phyloP scores from a whole-genome alignment of 92 coral and sea anemone genomes.

The Porites rus region DNA sequence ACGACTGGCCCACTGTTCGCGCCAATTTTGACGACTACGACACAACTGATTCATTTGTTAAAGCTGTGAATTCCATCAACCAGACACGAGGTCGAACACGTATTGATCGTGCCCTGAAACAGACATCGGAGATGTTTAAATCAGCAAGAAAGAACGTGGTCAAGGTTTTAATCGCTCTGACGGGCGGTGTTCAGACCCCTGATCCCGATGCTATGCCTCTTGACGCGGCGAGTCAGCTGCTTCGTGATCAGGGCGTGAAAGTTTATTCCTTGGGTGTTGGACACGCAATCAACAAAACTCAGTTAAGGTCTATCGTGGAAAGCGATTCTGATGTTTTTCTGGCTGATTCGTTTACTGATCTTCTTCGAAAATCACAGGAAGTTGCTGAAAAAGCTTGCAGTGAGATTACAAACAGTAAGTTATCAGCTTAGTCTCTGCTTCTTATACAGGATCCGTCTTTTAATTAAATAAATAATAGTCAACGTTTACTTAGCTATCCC shows the following conservation, averaged over 20 bases:
- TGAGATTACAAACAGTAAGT: conserved; percentile 31
- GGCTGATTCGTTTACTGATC: conserved; percentile 69
- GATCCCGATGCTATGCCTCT: conserved; percentile 76
- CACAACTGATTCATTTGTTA: conserved; percentile 60
- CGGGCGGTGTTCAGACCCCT: conserved; percentile 78
- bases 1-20: conserved; percentile 62
- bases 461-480: not conserved
- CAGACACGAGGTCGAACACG: conserved; percentile 74
- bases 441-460: too few species aligned
- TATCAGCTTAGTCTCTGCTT: not conserved
- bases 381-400: conserved; percentile 79
- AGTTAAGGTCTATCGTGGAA: conserved; percentile 64
- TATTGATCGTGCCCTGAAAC: conserved; percentile 72
- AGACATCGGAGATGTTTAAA: conserved; percentile 42
- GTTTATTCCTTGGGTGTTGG: conserved; percentile 80
- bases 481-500: not conserved
- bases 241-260: conserved; percentile 77
- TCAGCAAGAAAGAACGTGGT: conserved; percentile 16
- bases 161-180: conserved; percentile 64
- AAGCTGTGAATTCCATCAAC: conserved; percentile 69
- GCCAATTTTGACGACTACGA: conserved; percentile 64
- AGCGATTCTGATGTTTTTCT: conserved; percentile 74
- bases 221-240: conserved; percentile 71
- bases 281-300: conserved; percentile 38
- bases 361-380: conserved; percentile 74